These are phyloP conservation scores for Aptenodytes forsteri DNA, from an alignment of 2,113 vertebrate genomes.

Conservation along the genomic window DNA sequence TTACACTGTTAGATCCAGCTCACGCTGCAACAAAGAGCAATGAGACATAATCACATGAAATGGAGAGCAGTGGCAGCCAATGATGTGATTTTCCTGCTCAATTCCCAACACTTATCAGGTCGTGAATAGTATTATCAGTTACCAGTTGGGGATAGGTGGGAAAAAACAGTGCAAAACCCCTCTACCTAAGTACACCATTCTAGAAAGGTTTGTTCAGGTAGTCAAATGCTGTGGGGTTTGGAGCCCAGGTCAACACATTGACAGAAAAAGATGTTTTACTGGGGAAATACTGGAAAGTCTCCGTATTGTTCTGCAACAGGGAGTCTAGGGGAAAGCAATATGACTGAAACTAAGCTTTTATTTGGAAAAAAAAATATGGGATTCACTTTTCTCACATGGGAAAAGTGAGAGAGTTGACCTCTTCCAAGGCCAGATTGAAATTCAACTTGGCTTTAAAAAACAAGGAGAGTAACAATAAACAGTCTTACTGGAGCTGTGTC, in stretches of 20 bases:
- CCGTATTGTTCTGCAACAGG: fast-evolving
- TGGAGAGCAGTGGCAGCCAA: not conserved
- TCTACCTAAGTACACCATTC: not conserved
- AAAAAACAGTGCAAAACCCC: not conserved
- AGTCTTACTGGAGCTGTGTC: not conserved
- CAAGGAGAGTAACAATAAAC: not conserved
- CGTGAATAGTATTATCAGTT: not conserved
- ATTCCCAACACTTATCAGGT: not conserved
- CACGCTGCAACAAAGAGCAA: not conserved
- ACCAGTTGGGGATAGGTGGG: not conserved
- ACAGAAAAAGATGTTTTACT: not conserved
- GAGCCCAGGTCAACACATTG: not conserved
- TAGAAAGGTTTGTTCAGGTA: not conserved
- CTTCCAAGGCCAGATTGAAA: not conserved
- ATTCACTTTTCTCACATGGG: not conserved
- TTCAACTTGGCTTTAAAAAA: not conserved
- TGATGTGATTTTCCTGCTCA: not conserved
- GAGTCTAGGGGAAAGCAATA: not conserved
- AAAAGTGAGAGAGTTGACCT: not conserved
- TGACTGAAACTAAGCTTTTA: not conserved
- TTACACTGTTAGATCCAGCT: not conserved
- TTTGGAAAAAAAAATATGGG: not conserved
- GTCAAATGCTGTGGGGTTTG: not conserved
- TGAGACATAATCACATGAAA: not conserved
- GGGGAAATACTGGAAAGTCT: not conserved